These are phyloP conservation scores for Peucedramus taeniatus DNA, from an alignment of 2,113 vertebrate species.

Conservation along the genomic window DNA sequence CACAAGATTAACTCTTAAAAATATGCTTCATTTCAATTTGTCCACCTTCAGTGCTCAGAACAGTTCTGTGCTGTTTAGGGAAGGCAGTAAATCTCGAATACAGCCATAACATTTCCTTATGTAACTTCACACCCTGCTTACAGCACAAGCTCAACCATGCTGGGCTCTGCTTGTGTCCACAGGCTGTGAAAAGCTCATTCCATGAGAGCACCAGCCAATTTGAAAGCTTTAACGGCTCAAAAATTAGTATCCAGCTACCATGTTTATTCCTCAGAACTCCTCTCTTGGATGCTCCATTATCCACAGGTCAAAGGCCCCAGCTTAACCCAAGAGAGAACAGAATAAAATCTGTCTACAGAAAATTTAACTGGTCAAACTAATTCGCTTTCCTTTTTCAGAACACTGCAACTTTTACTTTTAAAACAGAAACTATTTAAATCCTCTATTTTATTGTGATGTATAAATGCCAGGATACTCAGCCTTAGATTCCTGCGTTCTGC, in stretches of 20 bases:
- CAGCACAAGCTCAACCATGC: neutral
- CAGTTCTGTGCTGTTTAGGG: neutral
- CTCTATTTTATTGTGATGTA: neutral
- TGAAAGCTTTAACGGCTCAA: neutral
- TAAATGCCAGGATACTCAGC: neutral
- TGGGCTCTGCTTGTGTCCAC: no score
- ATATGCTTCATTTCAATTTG: neutral
- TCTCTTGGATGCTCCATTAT: neutral
- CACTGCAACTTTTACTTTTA: neutral
- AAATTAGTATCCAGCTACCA: neutral
- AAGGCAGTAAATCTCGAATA: neutral
- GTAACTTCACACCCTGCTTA: accelerated
- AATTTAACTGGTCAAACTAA: neutral
- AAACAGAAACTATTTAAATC: neutral
- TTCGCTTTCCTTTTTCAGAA: neutral
- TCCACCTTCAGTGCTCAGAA: neutral
- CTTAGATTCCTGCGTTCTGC: neutral
- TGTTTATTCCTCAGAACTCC: neutral
- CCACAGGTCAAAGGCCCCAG: neutral
- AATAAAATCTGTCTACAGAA: neutral
- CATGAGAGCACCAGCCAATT: neutral
- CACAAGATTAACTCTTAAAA: neutral
- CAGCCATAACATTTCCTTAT: neutral
- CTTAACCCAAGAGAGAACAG: neutral
- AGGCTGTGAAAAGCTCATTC: neutral